phyloP scores from a whole-genome alignment of 37 sponge, comb jelly and placozoan genomes.

The Hormiphora californensis region DNA sequence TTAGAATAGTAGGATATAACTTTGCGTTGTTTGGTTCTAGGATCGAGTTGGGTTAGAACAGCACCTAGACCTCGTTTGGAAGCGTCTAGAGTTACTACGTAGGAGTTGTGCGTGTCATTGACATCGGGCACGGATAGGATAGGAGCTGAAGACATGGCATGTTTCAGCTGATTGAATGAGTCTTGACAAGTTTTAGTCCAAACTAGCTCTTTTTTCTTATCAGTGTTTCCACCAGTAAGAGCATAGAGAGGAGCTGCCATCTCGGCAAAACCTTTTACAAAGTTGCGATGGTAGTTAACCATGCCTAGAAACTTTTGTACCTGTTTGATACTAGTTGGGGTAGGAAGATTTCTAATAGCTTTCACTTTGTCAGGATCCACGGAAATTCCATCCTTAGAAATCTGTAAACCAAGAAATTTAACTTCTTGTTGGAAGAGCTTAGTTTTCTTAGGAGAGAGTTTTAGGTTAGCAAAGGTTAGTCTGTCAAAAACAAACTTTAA shows the following conservation, averaged over 20 bases:
- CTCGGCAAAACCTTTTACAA: neutral
- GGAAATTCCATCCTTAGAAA: neutral
- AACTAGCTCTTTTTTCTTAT: neutral
- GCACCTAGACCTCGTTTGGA: constrained; percentile 15
- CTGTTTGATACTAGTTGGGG: neutral
- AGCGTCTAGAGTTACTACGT: neutral
- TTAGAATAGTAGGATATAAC: neutral
- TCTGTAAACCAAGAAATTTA: neutral
- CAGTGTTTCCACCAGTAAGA: neutral
- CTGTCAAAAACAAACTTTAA: neutral
- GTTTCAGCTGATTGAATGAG: neutral
- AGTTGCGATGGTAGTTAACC: neutral
- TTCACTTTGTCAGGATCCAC: neutral
- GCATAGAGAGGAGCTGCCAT: constrained; percentile 12
- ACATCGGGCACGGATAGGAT: neutral
- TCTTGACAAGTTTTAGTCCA: neutral
- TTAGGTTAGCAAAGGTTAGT: neutral
- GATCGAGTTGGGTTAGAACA: neutral
- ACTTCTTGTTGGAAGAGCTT: neutral
- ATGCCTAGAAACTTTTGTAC: neutral
- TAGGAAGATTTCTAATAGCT: neutral
- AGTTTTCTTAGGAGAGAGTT: neutral
- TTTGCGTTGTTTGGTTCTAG: neutral
- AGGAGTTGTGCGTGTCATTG: neutral
- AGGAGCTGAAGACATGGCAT: neutral